phyloP scores from a whole-genome alignment of 2,797 vertebrate species.

The Echeneis naucrates region DNA sequence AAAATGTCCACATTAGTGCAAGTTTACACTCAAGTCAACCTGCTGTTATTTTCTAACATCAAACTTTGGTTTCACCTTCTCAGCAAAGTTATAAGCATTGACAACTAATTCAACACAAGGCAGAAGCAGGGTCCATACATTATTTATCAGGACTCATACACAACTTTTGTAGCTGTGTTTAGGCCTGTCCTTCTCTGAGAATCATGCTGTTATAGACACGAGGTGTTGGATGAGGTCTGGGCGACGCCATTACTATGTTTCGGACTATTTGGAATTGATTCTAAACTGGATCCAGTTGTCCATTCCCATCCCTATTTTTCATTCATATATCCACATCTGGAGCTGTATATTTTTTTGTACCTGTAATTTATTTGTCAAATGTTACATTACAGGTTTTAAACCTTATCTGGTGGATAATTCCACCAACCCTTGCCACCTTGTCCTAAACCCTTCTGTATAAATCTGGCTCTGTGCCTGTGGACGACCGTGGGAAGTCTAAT shows the following conservation, averaged over 20 bases:
- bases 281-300: too few species aligned
- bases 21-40: background rate
- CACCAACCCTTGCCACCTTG: slow-evolving; percentile 7
- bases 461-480: slow-evolving; percentile 35
- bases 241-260: too few species aligned
- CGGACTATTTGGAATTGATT: too few species aligned
- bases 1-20: background rate
- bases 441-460: slow-evolving; percentile 16
- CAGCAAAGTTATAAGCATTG: background rate
- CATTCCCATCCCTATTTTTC: background rate
- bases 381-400: slow-evolving; percentile 2
- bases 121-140: background rate
- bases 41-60: background rate
- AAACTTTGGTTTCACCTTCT: background rate
- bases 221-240: too few species aligned
- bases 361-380: slow-evolving; percentile 13
- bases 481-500: slow-evolving; percentile 19
- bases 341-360: background rate
- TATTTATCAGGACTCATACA: background rate
- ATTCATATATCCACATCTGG: background rate
- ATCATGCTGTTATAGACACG: too few species aligned
- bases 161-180: background rate
- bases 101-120: background rate
- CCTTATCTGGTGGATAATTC: slow-evolving; percentile 12
- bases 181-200: background rate